phyloP scores from a whole-genome alignment of 2,797 vertebrate genomes.

The Alexandromys oeconomus region DNA sequence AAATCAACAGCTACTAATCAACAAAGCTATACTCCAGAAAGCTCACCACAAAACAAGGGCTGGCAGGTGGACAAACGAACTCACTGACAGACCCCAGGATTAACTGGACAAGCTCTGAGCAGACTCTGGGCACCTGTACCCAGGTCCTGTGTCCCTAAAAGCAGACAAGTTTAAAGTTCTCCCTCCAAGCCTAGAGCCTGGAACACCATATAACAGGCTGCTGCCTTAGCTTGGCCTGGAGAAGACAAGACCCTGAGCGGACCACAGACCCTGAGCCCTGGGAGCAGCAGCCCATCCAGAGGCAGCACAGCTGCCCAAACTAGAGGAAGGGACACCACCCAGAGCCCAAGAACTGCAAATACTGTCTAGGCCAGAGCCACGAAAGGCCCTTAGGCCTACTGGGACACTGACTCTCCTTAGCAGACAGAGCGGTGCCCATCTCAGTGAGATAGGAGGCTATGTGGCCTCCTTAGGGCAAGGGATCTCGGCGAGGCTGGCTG shows the following conservation, averaged over 20 bases:
- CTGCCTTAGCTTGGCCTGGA: conserved; percentile 53
- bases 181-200: conserved; percentile 31
- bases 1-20: conserved; percentile 40
- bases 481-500: background rate
- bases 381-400: conserved; percentile 5
- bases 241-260: conserved; percentile 70
- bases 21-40: conserved; percentile 43
- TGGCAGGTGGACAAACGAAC: conserved; percentile 54
- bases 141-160: conserved; percentile 42
- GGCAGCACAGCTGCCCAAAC: conserved; percentile 68
- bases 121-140: conserved; percentile 49
- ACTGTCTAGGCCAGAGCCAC: conserved; percentile 55
- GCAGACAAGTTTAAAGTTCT: conserved; percentile 50
- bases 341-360: conserved; percentile 57
- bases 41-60: background rate
- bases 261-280: conserved; percentile 54
- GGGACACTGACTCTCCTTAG: background rate
- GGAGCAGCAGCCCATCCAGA: background rate
- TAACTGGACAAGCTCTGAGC: conserved; percentile 64
- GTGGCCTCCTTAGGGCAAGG: conserved; percentile 21
- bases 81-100: conserved; percentile 47
- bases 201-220: background rate
- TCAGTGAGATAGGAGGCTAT: background rate
- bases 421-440: background rate
- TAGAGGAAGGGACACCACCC: background rate